Evolutionary conservation across 2,113 vertebrate genomes (phyloP), one percentile per base, ranked within the genome.

Genomic region (Oryzias celebensis): DNA sequence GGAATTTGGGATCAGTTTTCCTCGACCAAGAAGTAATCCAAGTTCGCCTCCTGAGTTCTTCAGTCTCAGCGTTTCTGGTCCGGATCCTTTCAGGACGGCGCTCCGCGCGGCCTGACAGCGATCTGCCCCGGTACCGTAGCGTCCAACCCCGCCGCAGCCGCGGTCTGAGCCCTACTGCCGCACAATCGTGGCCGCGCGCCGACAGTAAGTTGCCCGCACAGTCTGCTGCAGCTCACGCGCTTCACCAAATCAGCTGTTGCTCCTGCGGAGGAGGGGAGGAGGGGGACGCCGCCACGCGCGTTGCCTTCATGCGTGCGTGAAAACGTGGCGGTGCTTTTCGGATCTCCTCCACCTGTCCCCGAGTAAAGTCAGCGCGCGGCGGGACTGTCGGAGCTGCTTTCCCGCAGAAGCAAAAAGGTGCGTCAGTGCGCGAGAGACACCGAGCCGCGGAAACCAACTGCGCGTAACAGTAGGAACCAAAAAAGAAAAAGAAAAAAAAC

Each of bases 231-330:
- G 67, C 80, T 36, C 63, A 81, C 81, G 80, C 71, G 82, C 87
- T 12, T 12, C 36, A 60, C 66, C 71, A 49, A 53, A 84, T 91
- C 86, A 89, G 87, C 90, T 89, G 88, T 91, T 89, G 85, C 79
- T 84, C 75, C 65, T 61, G 66, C 74, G 42, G 52, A 69, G 41
- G 66, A 70, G 67, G 36, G 36, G 36, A 36, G 36, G 36, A 36
- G 36, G 36, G 36, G 36, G 36, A 10, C 36, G 8, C 61, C 59
- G 55, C 43, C 23, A 69, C 66, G 75, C 78, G 45, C 72, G 55
- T 20, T 73, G 53, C 53, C 65, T 52, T 10, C n/a, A 59, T 59
- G 71, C 81, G 78, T 82, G 81, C 71, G 59, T 53, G 48, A 68
- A 62, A 26, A n/a, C 16, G 48, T 42, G 46, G 31, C n/a, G 4